phyloP scores from a whole-genome alignment of 2,888 invertebrate species.

The Athetis lepigone region DNA sequence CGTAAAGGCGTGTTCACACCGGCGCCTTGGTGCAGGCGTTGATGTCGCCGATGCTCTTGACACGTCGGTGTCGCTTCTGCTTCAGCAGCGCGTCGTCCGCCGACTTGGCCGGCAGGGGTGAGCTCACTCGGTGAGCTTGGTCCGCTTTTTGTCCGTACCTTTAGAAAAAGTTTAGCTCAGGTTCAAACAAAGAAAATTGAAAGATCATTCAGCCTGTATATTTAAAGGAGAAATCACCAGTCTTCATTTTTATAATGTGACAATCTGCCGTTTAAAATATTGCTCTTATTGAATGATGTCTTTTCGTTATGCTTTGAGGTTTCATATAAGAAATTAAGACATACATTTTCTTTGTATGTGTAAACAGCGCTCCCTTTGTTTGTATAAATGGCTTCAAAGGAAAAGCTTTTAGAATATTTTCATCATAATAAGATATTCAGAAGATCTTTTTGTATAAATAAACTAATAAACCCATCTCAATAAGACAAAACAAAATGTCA shows the following conservation, averaged over 20 bases:
- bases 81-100: conserved; percentile 84
- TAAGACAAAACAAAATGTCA: conserved; percentile 25
- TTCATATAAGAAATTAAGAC: no score
- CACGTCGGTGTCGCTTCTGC: conserved; percentile 91
- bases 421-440: not conserved
- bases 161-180: conserved; percentile 4
- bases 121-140: conserved; percentile 87
- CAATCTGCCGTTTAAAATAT: no score
- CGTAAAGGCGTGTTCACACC: conserved; percentile 69
- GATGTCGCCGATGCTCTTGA: conserved; percentile 94
- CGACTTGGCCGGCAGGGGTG: conserved; percentile 86
- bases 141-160: conserved; percentile 86
- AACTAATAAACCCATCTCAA: not conserved
- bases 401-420: not conserved
- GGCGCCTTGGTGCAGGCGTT: conserved; percentile 90
- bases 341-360: no score
- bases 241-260: no score
- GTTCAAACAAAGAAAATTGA: no score
- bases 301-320: no score
- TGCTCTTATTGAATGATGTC: no score
- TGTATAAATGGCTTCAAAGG: no score
- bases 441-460: not conserved
- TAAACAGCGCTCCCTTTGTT: no score
- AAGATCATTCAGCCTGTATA: no score
- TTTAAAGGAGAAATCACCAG: no score